Conservation (phyloP, 2,113 vertebrate species). For the Hepsetus odoe region DNA sequence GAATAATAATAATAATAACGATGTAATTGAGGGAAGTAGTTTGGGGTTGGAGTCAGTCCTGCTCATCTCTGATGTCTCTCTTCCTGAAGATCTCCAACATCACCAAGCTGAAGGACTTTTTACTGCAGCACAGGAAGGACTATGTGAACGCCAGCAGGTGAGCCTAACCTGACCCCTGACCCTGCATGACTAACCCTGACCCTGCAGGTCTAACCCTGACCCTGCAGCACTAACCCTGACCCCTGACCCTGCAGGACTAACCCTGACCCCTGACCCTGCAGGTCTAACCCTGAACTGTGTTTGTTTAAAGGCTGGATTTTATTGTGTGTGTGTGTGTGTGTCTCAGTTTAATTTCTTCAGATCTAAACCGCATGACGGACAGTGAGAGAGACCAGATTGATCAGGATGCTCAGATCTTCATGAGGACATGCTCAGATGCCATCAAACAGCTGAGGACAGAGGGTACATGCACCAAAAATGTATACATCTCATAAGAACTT, state of each 20-base stretch:
- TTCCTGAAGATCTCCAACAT: conserved; percentile 89
- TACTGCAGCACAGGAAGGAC: conserved; percentile 94
- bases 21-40: no score
- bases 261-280: neutral
- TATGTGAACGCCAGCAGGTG: conserved; percentile 94
- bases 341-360: conserved; percentile 86
- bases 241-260: neutral
- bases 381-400: conserved; percentile 95
- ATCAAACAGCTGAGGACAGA: conserved; percentile 89
- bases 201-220: no score
- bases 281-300: neutral
- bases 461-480: conserved; percentile 69
- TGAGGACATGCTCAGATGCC: conserved; percentile 93
- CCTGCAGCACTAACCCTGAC: no score
- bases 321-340: conserved; percentile 42
- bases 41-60: neutral
- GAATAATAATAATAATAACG: no score
- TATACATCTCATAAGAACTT: no score
- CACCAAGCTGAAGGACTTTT: conserved; percentile 95
- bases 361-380: conserved; percentile 89
- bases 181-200: neutral
- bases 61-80: conserved; percentile 49
- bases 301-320: conserved; percentile 1
- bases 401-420: conserved; percentile 95
- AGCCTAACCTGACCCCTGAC: conserved; percentile 39